phyloP scores from a whole-genome alignment of 2,113 vertebrate genomes.

The Camelus dromedarius region DNA sequence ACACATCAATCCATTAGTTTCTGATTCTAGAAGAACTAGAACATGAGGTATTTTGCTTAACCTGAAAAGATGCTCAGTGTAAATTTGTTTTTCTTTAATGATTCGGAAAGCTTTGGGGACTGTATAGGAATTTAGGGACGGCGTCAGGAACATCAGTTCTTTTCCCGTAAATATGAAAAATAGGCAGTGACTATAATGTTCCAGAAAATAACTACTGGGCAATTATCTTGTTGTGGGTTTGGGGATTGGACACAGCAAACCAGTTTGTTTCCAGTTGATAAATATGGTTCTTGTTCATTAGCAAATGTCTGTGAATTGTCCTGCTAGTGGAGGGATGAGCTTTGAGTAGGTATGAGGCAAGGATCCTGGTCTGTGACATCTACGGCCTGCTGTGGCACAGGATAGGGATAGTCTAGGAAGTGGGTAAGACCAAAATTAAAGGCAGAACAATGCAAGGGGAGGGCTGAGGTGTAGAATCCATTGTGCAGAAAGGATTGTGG shows the following conservation, averaged over 20 bases:
- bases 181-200: not conserved
- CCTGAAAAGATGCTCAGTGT: not conserved
- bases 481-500: not conserved
- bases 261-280: not conserved
- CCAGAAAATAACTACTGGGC: not conserved
- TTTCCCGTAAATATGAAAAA: slow-evolving; percentile 29
- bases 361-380: not conserved
- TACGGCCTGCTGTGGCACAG: not conserved
- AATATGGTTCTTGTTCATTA: not conserved
- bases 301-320: not conserved
- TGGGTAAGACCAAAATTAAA: not conserved
- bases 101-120: not conserved
- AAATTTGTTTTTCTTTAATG: slow-evolving; percentile 21
- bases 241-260: not conserved
- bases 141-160: slow-evolving; percentile 11
- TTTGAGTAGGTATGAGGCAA: not conserved
- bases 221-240: not conserved
- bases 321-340: no score
- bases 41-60: not conserved
- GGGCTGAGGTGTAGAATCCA: not conserved
- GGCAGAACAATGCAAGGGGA: not conserved
- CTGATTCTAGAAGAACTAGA: slow-evolving; percentile 15
- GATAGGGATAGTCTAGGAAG: not conserved
- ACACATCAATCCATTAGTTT: not conserved
- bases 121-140: not conserved